Evolutionary conservation across 2,888 invertebrate species (phyloP).

Genomic region (Ligdia adustata): DNA sequence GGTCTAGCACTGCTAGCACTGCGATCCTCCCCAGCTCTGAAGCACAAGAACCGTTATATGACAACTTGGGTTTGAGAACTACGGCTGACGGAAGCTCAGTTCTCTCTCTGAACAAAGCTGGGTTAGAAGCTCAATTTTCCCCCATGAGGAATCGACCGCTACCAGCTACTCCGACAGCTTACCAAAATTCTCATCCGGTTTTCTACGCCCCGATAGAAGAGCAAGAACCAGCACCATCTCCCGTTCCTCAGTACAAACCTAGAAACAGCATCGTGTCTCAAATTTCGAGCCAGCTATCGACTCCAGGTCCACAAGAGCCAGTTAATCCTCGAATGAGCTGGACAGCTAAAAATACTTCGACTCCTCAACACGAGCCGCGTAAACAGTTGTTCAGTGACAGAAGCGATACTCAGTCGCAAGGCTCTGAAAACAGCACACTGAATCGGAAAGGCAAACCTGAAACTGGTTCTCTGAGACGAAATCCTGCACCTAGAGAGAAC

Average conservation of each 20-base stretch:
- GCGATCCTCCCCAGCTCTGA: slow-evolving; percentile 78
- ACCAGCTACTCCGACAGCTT: slow-evolving; percentile 84
- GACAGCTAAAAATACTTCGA: slow-evolving; percentile 79
- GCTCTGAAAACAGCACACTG: slow-evolving; percentile 65
- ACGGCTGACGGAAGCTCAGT: slow-evolving; percentile 94
- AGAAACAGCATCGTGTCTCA: slow-evolving; percentile 80
- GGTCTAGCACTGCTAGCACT: slow-evolving; percentile 87
- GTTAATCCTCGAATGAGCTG: slow-evolving; percentile 77
- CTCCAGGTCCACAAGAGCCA: slow-evolving; percentile 80
- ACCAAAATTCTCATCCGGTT: slow-evolving; percentile 73
- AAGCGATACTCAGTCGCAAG: slow-evolving; percentile 63
- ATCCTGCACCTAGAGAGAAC: slow-evolving; percentile 56
- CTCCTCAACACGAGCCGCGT: slow-evolving; percentile 73
- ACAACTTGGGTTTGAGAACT: slow-evolving; percentile 92
- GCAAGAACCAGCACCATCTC: slow-evolving; percentile 77
- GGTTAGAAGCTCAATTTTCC: slow-evolving; percentile 77
- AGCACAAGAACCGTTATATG: slow-evolving; percentile 91
- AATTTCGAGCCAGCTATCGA: slow-evolving; percentile 74
- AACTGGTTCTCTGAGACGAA: slow-evolving; percentile 74
- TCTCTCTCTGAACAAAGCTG: slow-evolving; percentile 89
- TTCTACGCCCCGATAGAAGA: slow-evolving; percentile 82
- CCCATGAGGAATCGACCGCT: slow-evolving; percentile 87
- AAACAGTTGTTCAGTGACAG: slow-evolving; percentile 69
- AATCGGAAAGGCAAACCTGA: slow-evolving; percentile 81
- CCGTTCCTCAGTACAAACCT: slow-evolving; percentile 73